phyloP scores from a whole-genome alignment of 2,888 invertebrate species.

The Drepanosiphum platanoidis region DNA sequence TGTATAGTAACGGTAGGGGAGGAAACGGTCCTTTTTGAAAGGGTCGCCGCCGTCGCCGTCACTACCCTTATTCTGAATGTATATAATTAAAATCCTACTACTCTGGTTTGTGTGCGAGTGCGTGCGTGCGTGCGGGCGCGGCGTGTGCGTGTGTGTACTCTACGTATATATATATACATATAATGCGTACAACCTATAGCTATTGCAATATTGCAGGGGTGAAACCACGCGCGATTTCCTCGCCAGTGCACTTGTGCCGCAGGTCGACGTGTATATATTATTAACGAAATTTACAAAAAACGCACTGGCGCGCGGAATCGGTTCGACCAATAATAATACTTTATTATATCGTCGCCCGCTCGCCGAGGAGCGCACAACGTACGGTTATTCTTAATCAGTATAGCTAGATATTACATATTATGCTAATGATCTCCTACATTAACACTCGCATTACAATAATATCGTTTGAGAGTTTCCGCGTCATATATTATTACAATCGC shows the following conservation, averaged over 20 bases:
- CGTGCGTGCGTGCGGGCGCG: not conserved
- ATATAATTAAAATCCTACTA: constrained; percentile 23
- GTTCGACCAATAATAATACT: too few relatives aligned
- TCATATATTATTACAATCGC: too few relatives aligned
- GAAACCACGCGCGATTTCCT: not conserved
- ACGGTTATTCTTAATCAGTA: too few relatives aligned
- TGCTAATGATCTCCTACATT: too few relatives aligned
- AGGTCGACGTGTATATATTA: not conserved
- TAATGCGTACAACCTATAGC: too few relatives aligned
- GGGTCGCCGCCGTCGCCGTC: constrained; percentile 9
- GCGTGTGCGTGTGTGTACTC: not conserved
- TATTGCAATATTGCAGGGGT: not conserved
- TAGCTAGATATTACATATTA: too few relatives aligned
- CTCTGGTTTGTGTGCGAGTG: not conserved
- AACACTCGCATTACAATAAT: too few relatives aligned
- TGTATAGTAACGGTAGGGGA: not conserved
- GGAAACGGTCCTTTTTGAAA: constrained; percentile 4
- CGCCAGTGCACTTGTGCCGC: not conserved
- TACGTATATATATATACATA: too few relatives aligned
- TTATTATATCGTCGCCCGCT: too few relatives aligned
- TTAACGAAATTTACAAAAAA: not conserved
- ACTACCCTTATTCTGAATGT: constrained; percentile 6
- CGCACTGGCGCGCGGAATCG: too few relatives aligned
- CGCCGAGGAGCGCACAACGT: too few relatives aligned
- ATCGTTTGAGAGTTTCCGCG: too few relatives aligned